A percentile compares a stretch with the other conserved stretches of the same genome.
Conservation (phyloP, 1,140 invertebrate species). For the fruit fly (Drosophila melanogaster) region Release_6_plus_ISO1_MT NT_037436.4:12348501-12349000, state of each 20-base stretch:
- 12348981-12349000: conserved; percentile 7
- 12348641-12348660: neutral
- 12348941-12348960: conserved; percentile 26
- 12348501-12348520: neutral
- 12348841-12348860: neutral
- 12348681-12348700: neutral
- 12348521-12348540: conserved; percentile 22
- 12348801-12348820: no score
- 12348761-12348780: no score
- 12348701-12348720: no score
- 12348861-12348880: neutral
- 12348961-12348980: conserved; percentile 19
- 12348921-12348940: conserved; percentile 12
- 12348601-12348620: neutral
- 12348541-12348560: conserved; percentile 17
- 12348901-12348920: conserved; percentile 10
- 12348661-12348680: conserved; percentile 10
- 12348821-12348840: no score
- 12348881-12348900: conserved; percentile 14
- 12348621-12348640: neutral
- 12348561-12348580: conserved; percentile 10
- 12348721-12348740: no score
- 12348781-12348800: no score
- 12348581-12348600: conserved; percentile 23
- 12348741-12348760: no score